Evolutionary conservation across 1,140 invertebrate species (phyloP), one percentile per base, ranked within the genome.

Genomic region (Bombus difficillimus): DNA sequence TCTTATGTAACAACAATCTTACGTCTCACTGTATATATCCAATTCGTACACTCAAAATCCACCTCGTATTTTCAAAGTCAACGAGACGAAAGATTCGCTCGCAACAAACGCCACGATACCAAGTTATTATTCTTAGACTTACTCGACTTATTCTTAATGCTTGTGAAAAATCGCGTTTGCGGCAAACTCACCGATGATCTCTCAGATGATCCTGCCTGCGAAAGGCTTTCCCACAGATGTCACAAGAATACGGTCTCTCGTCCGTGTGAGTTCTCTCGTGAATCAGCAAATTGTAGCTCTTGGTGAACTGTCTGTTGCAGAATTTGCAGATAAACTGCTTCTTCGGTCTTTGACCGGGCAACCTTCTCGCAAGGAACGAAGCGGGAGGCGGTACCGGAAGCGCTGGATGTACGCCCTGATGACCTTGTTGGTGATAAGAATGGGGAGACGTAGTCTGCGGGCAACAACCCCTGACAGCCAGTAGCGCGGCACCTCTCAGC

Each of bases 241-340:
- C 98, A 94, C 99, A 99, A 0, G 98, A 97, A 93, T 98, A 99
- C 0, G 98, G 99, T 68, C 99, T 95, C 94, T 99, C 99, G 93
- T 99, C 98, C 0, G 99, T 99, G 93, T 99, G 99, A 0, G 98
- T 99, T 74, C 98, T 96, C 93, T 99, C 98, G 94, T 99, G 98
- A 59, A 99, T 99, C 71, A 99, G 96, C 76, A 99, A 95, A 94
- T 99, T 99, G 96, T 99, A 99, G 66, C 98, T 98, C 94, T 99
- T 99, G 69, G 98, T 99, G 93, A 99, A 99, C 86, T 99, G 98
- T 3, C 99, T 96, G 91, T 98, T 97, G 95, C 99, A 99, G 93
- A 97, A 99, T 94, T 98, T 98, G 96, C 99, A 99, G 91, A 99
- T 99, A 93, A 99, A 99, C 93, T 99, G 98, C 92, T 99, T 99